phyloP scores from a whole-genome alignment of 2,113 vertebrate species.

The Scytalopus superciliaris region DNA sequence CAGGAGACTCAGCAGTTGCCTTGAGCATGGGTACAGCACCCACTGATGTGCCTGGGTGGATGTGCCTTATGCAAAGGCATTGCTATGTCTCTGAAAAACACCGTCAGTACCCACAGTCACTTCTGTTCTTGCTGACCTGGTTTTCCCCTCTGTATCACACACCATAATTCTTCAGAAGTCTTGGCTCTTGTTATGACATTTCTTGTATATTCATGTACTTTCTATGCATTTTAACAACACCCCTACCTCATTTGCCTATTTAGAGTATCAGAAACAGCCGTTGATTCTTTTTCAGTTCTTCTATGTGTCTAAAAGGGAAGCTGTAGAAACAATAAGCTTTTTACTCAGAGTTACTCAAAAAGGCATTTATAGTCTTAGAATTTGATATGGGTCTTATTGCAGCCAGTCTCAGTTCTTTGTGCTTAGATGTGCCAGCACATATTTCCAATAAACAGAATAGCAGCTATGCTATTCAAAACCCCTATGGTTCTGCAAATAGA shows the following conservation, averaged over 20 bases:
- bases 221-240: neutral
- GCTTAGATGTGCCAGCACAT: neutral
- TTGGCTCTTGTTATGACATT: neutral
- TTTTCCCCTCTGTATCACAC: neutral
- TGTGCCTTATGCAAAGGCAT: neutral
- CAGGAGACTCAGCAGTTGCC: neutral
- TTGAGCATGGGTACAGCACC: neutral
- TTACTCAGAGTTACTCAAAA: neutral
- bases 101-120: neutral
- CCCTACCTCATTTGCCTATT: neutral
- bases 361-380: neutral
- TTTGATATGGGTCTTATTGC: neutral
- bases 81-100: neutral
- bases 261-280: neutral
- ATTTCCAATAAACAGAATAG: neutral
- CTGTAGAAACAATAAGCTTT: neutral
- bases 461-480: neutral
- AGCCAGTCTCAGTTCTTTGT: neutral
- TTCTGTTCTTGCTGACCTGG: neutral
- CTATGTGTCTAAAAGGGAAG: neutral
- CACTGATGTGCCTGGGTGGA: accelerated
- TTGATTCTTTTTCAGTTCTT: neutral
- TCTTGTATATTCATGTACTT: neutral
- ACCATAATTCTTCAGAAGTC: neutral
- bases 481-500: neutral